phyloP scores from a whole-genome alignment of 2,797 vertebrate genomes.

The Spheniscus humboldti region DNA sequence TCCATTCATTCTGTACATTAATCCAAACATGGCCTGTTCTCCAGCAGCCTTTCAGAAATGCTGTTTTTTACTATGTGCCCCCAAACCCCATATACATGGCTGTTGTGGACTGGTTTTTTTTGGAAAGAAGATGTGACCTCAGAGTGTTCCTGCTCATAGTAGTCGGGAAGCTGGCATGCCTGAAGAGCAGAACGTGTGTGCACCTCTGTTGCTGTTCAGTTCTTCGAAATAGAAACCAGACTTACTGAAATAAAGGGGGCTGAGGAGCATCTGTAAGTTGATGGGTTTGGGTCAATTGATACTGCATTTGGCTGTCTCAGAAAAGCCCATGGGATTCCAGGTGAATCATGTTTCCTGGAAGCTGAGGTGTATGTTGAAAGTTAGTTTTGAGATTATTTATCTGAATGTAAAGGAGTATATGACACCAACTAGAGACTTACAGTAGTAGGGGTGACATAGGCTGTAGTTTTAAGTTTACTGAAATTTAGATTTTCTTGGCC shows the following conservation, averaged over 20 bases:
- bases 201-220: background rate
- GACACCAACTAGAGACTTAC: conserved; percentile 11
- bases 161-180: background rate
- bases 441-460: background rate
- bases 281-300: background rate
- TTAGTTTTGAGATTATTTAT: conserved; percentile 59
- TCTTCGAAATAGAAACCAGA: background rate
- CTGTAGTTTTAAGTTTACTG: background rate
- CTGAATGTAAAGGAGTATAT: conserved; percentile 38
- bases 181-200: background rate
- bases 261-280: conserved; percentile 18
- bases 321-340: background rate
- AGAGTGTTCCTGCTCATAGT: background rate
- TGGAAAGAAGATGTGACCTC: background rate
- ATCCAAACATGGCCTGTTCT: background rate
- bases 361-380: conserved; percentile 42
- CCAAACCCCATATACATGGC: background rate
- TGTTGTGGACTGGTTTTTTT: background rate
- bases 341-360: conserved; percentile 49
- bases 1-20: background rate
- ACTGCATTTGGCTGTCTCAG: background rate
- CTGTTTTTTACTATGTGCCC: background rate
- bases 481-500: conserved; percentile 33
- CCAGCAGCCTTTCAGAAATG: background rate
- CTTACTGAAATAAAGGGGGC: background rate